Conservation (phyloP, 2,113 vertebrate genomes). For the Periophthalmus modestus region DNA sequence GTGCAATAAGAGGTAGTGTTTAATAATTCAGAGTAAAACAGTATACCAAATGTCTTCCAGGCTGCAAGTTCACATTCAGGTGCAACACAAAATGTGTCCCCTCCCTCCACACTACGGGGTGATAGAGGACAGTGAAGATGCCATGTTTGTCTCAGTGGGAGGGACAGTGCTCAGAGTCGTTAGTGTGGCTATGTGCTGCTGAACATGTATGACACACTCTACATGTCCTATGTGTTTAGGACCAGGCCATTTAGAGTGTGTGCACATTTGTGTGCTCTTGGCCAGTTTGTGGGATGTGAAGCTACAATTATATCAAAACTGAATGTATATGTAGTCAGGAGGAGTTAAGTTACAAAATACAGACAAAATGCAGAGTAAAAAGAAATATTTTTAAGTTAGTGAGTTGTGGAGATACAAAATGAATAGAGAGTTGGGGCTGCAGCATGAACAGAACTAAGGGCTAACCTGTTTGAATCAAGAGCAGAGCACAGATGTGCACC, state of each 20-base stretch:
- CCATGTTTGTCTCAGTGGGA: constrained; percentile 18
- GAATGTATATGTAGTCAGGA: constrained; percentile 19
- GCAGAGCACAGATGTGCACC: constrained; percentile 30
- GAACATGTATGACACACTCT: constrained; percentile 38
- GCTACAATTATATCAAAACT: constrained; percentile 43
- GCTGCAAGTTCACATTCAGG: constrained; percentile 60
- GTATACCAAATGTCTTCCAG: constrained; percentile 62
- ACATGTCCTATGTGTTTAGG: constrained; percentile 14
- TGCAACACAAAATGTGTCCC: constrained; percentile 53
- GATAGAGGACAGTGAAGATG: constrained; percentile 30
- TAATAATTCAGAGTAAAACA: constrained; percentile 74
- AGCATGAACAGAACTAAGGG: constrained; percentile 33
- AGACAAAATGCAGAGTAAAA: constrained; percentile 36
- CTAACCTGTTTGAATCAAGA: constrained; percentile 34
- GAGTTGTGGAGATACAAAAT: constrained; percentile 62
- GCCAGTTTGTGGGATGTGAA: constrained; percentile 29
- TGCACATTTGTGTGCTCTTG: constrained; percentile 45
- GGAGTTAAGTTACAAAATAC: constrained; percentile 20
- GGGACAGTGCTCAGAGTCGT: constrained; percentile 3
- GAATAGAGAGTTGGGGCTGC: constrained; percentile 37
- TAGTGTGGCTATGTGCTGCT: constrained; percentile 28
- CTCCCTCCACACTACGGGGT: constrained; percentile 14
- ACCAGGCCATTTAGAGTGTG: constrained; percentile 48
- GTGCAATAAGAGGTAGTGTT: constrained; percentile 65
- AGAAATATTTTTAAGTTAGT: constrained; percentile 52